Base-by-base conservation (phyloP, 2,113 vertebrate species). In the Saguinus imperator region DNA sequence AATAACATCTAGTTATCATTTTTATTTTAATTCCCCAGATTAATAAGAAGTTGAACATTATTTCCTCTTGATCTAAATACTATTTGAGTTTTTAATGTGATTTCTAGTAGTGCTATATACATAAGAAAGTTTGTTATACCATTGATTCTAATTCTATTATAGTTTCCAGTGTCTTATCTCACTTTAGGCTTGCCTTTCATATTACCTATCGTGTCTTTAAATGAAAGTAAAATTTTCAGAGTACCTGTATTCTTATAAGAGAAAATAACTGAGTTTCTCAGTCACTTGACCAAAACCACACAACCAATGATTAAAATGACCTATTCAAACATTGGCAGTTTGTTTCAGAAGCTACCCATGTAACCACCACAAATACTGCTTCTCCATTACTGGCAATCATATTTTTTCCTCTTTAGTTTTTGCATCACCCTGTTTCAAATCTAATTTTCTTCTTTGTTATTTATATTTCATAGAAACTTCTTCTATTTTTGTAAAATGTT, bases 111-210 rank as follows among this genome's bases (percentile, higher is more conserved):
- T 32, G 10, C 7, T 61, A 9, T 94, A 94, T 92, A 85, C 55
- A 29, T 35, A 77, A 91, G 27, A 87, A 84, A 79, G 5, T 77
- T 52, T 89, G 57, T 72, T 57, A 55, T 72, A 18, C 16, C 25
- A 11, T 13, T 48, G 4, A 23, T 79, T 25, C 43, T 89, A 73
- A 96, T 55, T 79, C 13, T 35, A 48, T 85, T 66, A 21, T 55
- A 43, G 23, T 57, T 9, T 14, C 1, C 1, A 0, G 9, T 52
- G 8, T 87, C 21, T 75, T 79, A 64, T 64, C 16, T 79, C 37
- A 92, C 21, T 81, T 73, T 52, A 45, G 5, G 21, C 27, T 96
- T 91, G 21, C 8, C 68, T 96, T 77, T 92, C 50, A 96, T 32
- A 55, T 82, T 82, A 5, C 76, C 61, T 77, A 45, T 61, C 61